Evolutionary conservation across 2,113 vertebrate genomes (phyloP), one percentile per base, ranked within the genome.

Genomic region (Apeltes quadracus): DNA sequence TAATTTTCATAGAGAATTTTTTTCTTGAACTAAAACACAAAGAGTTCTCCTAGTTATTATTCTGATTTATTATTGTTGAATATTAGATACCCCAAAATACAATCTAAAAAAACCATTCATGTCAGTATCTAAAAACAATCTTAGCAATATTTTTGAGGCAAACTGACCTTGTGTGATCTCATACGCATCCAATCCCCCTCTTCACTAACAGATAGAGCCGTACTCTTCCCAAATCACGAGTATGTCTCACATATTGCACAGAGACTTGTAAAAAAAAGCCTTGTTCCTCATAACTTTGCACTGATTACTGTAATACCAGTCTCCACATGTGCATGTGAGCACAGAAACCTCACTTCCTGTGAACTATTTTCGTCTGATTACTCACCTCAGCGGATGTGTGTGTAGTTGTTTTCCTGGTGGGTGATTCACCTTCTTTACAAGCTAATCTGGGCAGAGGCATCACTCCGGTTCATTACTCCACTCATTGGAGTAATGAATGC

Each of bases 361-460:
- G 20, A 61, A 48, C 27, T 43, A 9, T 68, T 71, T 50, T 27
- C 8, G 10, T 66, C 6, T 6, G 8, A 61, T 64, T 56, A 72
- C 71, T 81, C 78, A 82, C 53, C 4, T 7, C n/a, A 75, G 36
- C 70, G 53, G 46, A 67, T 70, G 58, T 57, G 32, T 61, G 38
- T 54, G n/a, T 61, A 38, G 29, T 32, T 23, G 50, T 36, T 61
- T 76, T 71, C 15, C 48, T 51, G 63, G 27, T 23, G 55, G 38
- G 63, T 84, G 75, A 87, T 59, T 89, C 75, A 84, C n/a, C n/a
- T 4, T 12, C 23, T 71, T 46, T 11, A 75, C 58, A 62, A 76
- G 23, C 38, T 53, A 20, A 29, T 62, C n/a, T 27, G 32, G 36
- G 7, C 13, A 20, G 14, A 69, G 62, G 63, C 22, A 54, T 70